A percentile compares a stretch with the other conserved stretches of the same genome.
Evolutionary conservation across 1,140 invertebrate genomes (phyloP).

Genomic region (Sarcophaga peregrina): DNA sequence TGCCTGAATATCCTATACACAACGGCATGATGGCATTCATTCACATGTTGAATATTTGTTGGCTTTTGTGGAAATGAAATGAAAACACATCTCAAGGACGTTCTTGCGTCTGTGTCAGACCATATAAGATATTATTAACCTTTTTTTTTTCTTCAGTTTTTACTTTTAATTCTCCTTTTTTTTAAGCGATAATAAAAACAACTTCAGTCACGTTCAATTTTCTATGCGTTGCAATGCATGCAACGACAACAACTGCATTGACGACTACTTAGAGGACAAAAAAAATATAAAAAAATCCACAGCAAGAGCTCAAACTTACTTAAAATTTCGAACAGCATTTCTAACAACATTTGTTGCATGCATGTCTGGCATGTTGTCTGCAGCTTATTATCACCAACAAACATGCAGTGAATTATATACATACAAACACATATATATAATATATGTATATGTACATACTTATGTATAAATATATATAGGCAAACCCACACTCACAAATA

Average conservation of each 20-base stretch:
- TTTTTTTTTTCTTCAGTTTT: constrained; percentile 17
- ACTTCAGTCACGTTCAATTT: constrained; percentile 41
- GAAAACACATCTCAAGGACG: constrained; percentile 39
- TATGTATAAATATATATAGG: neutral
- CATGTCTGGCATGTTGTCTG: constrained; percentile 40
- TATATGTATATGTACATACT: neutral
- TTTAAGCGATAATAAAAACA: constrained; percentile 39
- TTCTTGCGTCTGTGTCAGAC: constrained; percentile 37
- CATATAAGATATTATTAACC: constrained; percentile 34
- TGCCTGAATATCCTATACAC: neutral
- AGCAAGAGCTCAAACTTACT: constrained; percentile 12
- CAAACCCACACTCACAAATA: neutral
- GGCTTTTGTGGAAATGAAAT: constrained; percentile 24
- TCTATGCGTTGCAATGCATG: constrained; percentile 25
- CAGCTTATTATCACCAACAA: constrained; percentile 31
- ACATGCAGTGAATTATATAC: neutral
- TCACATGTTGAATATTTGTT: constrained; percentile 8
- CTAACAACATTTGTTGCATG: constrained; percentile 39
- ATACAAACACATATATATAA: neutral
- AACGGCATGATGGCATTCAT: constrained; percentile 25
- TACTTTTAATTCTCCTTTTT: neutral
- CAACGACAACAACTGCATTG: neutral
- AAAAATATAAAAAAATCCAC: neutral
- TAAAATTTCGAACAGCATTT: constrained; percentile 36
- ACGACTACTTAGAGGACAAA: no score